These are phyloP conservation scores for Rhineura floridana DNA, from an alignment of 2,113 vertebrate genomes.

Conservation along the genomic window DNA sequence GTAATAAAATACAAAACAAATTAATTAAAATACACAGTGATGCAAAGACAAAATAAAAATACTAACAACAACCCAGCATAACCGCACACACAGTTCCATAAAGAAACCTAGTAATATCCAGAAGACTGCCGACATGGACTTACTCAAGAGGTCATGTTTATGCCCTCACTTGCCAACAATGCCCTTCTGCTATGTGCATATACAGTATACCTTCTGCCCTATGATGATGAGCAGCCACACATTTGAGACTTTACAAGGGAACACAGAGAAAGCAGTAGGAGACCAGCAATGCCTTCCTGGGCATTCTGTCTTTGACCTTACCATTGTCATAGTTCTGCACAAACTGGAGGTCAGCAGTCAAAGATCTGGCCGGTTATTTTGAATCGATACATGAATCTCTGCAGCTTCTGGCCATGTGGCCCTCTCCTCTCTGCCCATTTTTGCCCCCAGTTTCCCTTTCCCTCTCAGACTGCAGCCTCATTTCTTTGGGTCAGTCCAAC, in stretches of 20 bases:
- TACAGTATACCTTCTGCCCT: not conserved
- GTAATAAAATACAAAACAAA: too few species aligned
- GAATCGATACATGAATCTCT: not conserved
- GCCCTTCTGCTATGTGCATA: not conserved
- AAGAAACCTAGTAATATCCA: not conserved
- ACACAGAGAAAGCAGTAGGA: not conserved
- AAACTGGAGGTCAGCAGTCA: not conserved
- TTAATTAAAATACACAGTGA: too few species aligned
- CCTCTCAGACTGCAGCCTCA: not conserved
- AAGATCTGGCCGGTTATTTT: not conserved
- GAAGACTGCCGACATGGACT: not conserved
- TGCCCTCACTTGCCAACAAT: not conserved
- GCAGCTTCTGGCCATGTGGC: not conserved
- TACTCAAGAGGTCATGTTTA: not conserved
- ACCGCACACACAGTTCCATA: not conserved
- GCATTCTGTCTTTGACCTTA: not conserved
- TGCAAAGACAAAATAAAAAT: too few species aligned
- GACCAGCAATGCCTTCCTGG: not conserved
- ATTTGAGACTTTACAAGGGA: not conserved
- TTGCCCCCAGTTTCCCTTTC: not conserved
- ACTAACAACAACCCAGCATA: too few species aligned
- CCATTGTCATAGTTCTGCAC: not conserved
- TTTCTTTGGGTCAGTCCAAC: not conserved
- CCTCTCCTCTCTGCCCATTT: not conserved
- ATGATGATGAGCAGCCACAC: not conserved